Evolutionary conservation across 1,140 invertebrate species (phyloP).

Genomic region (Thrips palmi): DNA sequence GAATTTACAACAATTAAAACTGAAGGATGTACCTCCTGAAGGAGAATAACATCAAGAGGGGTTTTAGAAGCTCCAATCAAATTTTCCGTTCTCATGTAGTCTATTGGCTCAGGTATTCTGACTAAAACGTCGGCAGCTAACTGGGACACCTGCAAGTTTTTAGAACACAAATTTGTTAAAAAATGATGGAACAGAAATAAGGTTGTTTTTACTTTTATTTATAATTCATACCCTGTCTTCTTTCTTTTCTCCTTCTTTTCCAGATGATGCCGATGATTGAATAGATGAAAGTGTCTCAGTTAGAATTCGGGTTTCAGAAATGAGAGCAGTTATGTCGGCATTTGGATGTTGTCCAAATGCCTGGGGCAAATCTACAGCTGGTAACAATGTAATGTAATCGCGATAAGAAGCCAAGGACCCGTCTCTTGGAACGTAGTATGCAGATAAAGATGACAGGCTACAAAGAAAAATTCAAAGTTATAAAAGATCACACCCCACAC

Average conservation of each 20-base stretch:
- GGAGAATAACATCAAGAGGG: slow-evolving; percentile 60
- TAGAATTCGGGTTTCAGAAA: slow-evolving; percentile 51
- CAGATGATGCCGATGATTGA: slow-evolving; percentile 40
- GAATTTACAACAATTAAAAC: background rate
- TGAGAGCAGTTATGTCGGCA: slow-evolving; percentile 74
- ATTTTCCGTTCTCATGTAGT: slow-evolving; percentile 52
- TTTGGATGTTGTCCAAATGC: slow-evolving; percentile 80
- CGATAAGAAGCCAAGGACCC: slow-evolving; percentile 59
- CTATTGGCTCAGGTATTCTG: slow-evolving; percentile 50
- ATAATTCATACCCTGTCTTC: slow-evolving; percentile 44
- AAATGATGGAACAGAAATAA: slow-evolving; percentile 1
- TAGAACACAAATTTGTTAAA: slow-evolving; percentile 4
- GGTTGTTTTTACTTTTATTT: background rate
- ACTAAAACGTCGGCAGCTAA: slow-evolving; percentile 46
- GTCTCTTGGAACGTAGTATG: slow-evolving; percentile 65
- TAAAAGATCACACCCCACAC: too few species aligned
- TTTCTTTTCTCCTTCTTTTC: slow-evolving; percentile 36
- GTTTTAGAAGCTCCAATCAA: slow-evolving; percentile 47
- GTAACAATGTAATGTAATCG: slow-evolving; percentile 56
- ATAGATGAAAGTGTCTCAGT: slow-evolving; percentile 67
- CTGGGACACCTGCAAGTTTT: slow-evolving; percentile 36
- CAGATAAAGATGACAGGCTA: slow-evolving; percentile 40
- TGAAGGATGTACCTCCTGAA: slow-evolving; percentile 46
- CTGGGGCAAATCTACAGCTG: slow-evolving; percentile 57
- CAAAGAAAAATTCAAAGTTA: slow-evolving; percentile 10